Base-by-base conservation (phyloP, 2,888 invertebrate species). In the Homarus gammarus region DNA sequence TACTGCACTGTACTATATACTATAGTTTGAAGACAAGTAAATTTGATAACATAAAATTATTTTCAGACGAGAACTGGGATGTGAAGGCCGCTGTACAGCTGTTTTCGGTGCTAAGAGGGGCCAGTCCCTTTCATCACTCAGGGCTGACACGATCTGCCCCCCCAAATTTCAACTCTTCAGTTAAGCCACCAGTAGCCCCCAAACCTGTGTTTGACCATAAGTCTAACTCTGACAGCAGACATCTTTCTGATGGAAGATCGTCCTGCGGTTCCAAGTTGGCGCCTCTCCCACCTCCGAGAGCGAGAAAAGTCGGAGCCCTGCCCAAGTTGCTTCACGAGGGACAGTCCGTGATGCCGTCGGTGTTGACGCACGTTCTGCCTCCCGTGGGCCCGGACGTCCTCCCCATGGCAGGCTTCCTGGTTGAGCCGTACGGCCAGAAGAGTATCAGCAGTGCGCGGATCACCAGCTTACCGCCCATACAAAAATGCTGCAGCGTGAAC, bases 61-160 rank as follows among this genome's bases (percentile, higher is more conserved):
- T 85, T 85, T n/a, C 82, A 87, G 87, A 81, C 5, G 84, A 77
- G 81, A 89, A 89, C 61, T 89, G 89, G 89, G 89, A 89, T 85
- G 85, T 89, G 27, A 84, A 81, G 85, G 79, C 72, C n/a, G 89
- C 84, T 64, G 61, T 89, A 33, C 89, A 70, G 79, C 27, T 81
- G 56, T 89, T 68, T 81, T 36, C 64, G 79, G 84, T 89, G 84
- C 79, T 89, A 77, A 68, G 89, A 79, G 89, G 89, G 79, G 70
- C 89, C 72, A 84, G 81, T 81, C 84, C 89, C 79, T 73, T 73
- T 44, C 89, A 89, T 78, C 89, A 73, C 85, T 79, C 84, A 85
- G 84, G 79, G 70, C 70, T 68, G 44, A 70, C 78, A 49, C 83
- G 88, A 77, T 84, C 88, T 40, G 79, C 84, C 64, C 89, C 89